phyloP scores from a whole-genome alignment of 2,113 vertebrate genomes.

The Pomatostomus ruficeps region DNA sequence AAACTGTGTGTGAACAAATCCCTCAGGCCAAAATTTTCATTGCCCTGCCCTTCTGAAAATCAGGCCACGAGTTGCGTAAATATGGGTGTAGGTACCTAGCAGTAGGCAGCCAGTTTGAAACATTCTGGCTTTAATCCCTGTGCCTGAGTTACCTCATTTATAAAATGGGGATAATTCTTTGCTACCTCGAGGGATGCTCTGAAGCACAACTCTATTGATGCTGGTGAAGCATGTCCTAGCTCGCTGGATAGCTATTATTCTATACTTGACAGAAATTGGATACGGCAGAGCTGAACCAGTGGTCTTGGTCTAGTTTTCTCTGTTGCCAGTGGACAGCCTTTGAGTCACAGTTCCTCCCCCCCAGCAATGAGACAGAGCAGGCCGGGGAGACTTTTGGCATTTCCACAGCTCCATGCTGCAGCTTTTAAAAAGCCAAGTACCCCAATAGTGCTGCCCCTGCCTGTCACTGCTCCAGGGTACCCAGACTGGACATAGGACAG shows the following conservation, averaged over 20 bases:
- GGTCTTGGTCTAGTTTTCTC: neutral
- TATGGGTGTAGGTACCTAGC: conserved; percentile 35
- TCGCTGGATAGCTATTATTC: conserved; percentile 8
- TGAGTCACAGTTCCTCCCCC: neutral
- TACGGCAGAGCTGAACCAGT: neutral
- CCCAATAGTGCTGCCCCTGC: neutral
- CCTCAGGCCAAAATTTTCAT: conserved; percentile 57
- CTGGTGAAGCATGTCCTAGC: conserved; percentile 35
- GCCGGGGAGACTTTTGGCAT: neutral
- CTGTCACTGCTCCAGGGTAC: neutral
- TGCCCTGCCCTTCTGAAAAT: conserved; percentile 59
- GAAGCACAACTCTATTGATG: conserved; percentile 27
- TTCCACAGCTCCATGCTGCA: neutral
- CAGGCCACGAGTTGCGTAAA: conserved; percentile 48
- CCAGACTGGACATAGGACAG: neutral
- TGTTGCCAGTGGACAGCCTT: neutral
- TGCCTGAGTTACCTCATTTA: conserved; percentile 29
- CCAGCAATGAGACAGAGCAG: neutral
- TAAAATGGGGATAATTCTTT: conserved; percentile 47
- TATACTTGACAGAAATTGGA: conserved; percentile 19
- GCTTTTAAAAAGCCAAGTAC: neutral
- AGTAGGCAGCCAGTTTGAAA: conserved; percentile 41
- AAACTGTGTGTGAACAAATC: conserved; percentile 40
- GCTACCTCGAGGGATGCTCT: conserved; percentile 58
- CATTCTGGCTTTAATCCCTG: conserved; percentile 40